Base-by-base conservation (phyloP, 2,888 invertebrate genomes). In the Philonicus albiceps region DNA sequence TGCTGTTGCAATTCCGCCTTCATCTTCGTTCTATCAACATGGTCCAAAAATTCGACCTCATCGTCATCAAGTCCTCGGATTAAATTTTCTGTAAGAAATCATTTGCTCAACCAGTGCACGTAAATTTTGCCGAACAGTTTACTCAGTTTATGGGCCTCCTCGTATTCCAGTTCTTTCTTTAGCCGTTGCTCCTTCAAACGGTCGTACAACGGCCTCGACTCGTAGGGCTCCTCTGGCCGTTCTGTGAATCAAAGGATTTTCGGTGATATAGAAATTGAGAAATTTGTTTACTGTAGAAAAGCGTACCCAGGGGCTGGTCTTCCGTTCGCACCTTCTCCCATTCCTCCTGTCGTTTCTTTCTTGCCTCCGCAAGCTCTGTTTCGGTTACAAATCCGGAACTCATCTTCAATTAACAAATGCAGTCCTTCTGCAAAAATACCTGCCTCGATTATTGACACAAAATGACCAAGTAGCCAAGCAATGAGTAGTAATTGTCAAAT, bases 131-230 rank as follows among this genome's bases (percentile, higher is more conserved):
- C 13, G 49, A 19, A 75, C n/a, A 3, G n/a, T 13, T 74, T 93
- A 98, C 98, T 98, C n/a, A 99, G 93, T 93, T 97, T 97, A 90
- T 97, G 97, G 3, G 98, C 96, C 91, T 99, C 99, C 91, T 99
- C 98, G 93, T 96, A 97, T 93, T 99, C 99, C 27, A 97, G 94
- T 89, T 99, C 97, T 90, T 97, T 97, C 91, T 96, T 97, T 89
- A 96, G 94, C 91, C 97, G 97, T 91, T 99, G 98, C 90, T 98
- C 98, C 91, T 98, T 96, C 13, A 99, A 93, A 19, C 97, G 95
- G 84, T 98, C 98, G 92, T 94, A 99, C n/a, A 99, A 93, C 4
- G 98, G 97, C 89, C 99, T 93, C 1, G 94, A 94, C 91, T 98
- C 98, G 89, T 95, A 95, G 2, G 94, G 93, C 90, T 97, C 97